A percentile compares a stretch with the other conserved stretches of the same genome.
phyloP scores from a whole-genome alignment of 2,888 invertebrate species.

The Drosophila atripex region DNA sequence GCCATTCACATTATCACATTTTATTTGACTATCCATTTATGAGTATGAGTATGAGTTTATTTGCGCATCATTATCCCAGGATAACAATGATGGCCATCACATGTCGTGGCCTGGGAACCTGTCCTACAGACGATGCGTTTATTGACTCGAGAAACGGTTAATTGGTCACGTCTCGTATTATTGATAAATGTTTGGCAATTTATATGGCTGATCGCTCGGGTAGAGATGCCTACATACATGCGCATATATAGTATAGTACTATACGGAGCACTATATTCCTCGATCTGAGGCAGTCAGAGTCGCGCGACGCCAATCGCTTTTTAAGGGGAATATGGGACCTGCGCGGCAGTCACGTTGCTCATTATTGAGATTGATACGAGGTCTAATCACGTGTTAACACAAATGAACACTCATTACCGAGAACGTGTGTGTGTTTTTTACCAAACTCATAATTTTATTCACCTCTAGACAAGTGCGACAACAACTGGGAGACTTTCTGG shows the following conservation, averaged over 20 bases:
- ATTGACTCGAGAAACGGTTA: conserved; percentile 61
- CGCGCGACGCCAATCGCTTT: conserved; percentile 73
- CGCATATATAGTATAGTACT: conserved; percentile 4
- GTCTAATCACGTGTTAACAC: conserved; percentile 77
- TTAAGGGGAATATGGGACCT: conserved; percentile 17
- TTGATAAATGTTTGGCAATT: conserved; percentile 75
- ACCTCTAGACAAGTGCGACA: conserved; percentile 59
- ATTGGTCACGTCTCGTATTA: conserved; percentile 70
- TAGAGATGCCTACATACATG: conserved; percentile 2
- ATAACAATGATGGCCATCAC: conserved; percentile 19
- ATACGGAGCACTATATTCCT: background rate
- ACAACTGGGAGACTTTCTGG: background rate
- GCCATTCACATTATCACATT: background rate
- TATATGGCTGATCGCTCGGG: conserved; percentile 34
- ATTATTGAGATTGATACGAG: conserved; percentile 74
- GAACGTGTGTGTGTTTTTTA: conserved; percentile 9
- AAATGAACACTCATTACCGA: conserved; percentile 74
- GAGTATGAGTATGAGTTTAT: conserved; percentile 27
- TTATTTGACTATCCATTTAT: background rate
- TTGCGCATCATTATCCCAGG: conserved; percentile 23
- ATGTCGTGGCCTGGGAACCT: conserved; percentile 18
- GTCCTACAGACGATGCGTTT: conserved; percentile 31
- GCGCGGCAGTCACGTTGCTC: conserved; percentile 67
- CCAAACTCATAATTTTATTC: conserved; percentile 4
- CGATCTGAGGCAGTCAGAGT: conserved; percentile 60